Base-by-base conservation (phyloP, 2,888 invertebrate species). In the Coremacera marginata region DNA sequence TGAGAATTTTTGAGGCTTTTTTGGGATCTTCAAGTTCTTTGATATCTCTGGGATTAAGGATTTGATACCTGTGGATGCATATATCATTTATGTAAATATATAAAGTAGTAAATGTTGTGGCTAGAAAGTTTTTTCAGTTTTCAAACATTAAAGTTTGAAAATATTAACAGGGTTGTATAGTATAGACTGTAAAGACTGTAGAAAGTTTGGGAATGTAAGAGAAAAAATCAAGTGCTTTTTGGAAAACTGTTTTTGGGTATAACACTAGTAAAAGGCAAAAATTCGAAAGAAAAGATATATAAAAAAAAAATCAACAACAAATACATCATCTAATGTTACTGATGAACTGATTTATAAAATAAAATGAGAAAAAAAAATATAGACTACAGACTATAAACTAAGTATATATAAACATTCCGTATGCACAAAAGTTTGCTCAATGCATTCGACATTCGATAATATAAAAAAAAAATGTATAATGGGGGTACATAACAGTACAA, bases 21-120 rank as follows among this genome's bases (percentile, higher is more conserved):
- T 95, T 95, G 89, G 94, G 93, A 89, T 95, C 95, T 82, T 91
- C 87, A 87, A 93, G 91, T 90, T 93, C 94, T 88, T 93, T 93
- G 86, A 93, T 95, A 83, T 93, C 96, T 90, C 94, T 94, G 85
- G 99, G 98, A 90, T 96, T 96, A 92, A 99, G 93, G 92, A 99
- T 98, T 93, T 98, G 98, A 94, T 99, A 99, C 93, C 97, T 97
- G 93, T 89, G 81, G 76, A 83, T 80, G 70, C 75, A 74, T 79
- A 79, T 49, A 75, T 67, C n/a, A 22, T 60, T 22, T 65, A 34
- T 7, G 67, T 27, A 22, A 5, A 19, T n/a, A 22, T n/a, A 9
- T 44, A 44, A 14, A 44, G 44, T 44, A 7, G 1, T 44, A 44
- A 37, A 37, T 37, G 5, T 37, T 37, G 37, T 37, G 37, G 8